Evolutionary conservation across 2,113 vertebrate species (phyloP).

Genomic region (Bettongia penicillata): DNA sequence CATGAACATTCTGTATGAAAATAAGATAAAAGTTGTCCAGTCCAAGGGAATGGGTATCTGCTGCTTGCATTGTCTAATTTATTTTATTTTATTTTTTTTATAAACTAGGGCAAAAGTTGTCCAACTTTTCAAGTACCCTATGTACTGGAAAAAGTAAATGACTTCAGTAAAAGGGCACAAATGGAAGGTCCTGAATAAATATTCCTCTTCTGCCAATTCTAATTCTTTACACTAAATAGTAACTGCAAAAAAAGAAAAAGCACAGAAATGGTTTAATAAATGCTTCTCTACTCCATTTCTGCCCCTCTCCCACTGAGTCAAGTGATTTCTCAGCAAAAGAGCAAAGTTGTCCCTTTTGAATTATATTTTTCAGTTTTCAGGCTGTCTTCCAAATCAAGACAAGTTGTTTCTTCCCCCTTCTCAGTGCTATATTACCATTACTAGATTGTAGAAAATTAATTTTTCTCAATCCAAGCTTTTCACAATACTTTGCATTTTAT

Average conservation of each 20-base stretch:
- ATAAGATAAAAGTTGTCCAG: background rate
- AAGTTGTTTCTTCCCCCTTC: no score
- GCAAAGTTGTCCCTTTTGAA: slow-evolving; percentile 20
- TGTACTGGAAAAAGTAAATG: slow-evolving; percentile 24
- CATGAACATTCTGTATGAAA: slow-evolving; percentile 2
- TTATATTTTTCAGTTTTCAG: background rate
- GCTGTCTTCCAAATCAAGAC: background rate
- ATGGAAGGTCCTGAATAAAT: slow-evolving; percentile 52
- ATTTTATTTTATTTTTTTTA: background rate
- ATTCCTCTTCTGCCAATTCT: background rate
- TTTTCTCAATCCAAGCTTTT: background rate
- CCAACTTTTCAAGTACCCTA: slow-evolving; percentile 50
- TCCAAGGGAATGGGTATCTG: slow-evolving; percentile 47
- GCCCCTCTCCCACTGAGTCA: background rate
- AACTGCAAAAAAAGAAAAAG: background rate
- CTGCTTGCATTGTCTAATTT: slow-evolving; percentile 5
- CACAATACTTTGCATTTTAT: background rate
- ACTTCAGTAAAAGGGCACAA: slow-evolving; percentile 51
- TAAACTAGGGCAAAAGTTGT: slow-evolving; percentile 44
- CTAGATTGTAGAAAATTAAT: slow-evolving; percentile 50
- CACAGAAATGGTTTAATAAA: background rate
- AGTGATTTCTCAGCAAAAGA: slow-evolving; percentile 9
- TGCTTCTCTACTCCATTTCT: background rate
- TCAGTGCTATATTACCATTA: background rate
- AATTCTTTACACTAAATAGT: background rate